phyloP scores from a whole-genome alignment of 2,797 vertebrate genomes.

The Pristis pectinata region DNA sequence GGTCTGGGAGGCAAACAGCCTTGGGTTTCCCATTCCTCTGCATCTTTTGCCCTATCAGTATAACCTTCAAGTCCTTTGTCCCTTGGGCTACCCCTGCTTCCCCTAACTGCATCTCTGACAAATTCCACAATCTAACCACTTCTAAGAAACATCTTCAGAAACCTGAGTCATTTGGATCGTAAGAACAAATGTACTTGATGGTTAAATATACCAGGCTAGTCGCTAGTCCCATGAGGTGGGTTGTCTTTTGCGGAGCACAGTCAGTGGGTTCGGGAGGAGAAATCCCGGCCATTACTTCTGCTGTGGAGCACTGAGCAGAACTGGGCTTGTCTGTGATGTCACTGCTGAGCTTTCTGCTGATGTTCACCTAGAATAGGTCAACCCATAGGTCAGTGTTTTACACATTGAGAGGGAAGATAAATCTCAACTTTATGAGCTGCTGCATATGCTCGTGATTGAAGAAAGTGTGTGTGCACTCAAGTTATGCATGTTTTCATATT shows the following conservation, averaged over 20 bases:
- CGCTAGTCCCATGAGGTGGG: background rate
- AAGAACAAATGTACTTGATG: background rate
- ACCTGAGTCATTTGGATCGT: too few species aligned
- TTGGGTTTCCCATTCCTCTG: background rate
- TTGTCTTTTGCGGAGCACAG: background rate
- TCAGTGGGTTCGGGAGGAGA: background rate
- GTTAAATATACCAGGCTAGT: background rate
- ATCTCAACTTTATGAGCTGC: background rate
- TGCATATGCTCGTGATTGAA: background rate
- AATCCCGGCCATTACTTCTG: too few species aligned
- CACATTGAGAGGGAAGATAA: background rate
- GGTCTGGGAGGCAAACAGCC: background rate
- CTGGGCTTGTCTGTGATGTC: background rate
- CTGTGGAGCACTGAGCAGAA: background rate
- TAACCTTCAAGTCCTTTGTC: background rate
- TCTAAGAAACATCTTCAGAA: background rate
- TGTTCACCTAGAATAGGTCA: background rate
- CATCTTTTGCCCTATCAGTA: background rate
- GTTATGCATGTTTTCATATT: background rate
- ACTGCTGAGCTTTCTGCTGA: background rate
- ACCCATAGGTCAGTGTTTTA: background rate
- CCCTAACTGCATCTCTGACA: background rate
- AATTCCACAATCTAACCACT: background rate
- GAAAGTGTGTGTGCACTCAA: background rate
- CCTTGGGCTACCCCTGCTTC: background rate